Percentiles rank a stretch among this genome's conserved stretches.
phyloP scores from a whole-genome alignment of 1,140 invertebrate species.

The Drosophila ananassae region DNA sequence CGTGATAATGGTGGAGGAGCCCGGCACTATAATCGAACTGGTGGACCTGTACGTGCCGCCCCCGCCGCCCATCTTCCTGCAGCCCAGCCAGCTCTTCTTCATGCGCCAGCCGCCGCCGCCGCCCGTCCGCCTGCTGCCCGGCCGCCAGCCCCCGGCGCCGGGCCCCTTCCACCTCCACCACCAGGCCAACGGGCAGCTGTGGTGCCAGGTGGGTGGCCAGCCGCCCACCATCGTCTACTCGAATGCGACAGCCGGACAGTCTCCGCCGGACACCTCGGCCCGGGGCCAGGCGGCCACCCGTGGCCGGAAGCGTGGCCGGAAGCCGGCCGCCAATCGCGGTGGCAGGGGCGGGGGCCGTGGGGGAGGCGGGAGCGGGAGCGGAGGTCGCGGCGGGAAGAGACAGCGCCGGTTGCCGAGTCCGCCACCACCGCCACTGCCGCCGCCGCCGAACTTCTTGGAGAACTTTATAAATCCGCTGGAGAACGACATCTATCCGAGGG shows the following conservation, averaged over 20 bases:
- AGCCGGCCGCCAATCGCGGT: neutral
- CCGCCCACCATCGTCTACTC: neutral
- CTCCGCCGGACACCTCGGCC: neutral
- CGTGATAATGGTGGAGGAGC: neutral
- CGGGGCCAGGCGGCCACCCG: neutral
- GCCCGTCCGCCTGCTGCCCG: neutral
- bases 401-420: neutral
- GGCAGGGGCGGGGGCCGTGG: neutral
- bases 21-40: conserved; percentile 29
- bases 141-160: neutral
- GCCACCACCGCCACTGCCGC: conserved; percentile 11
- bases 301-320: neutral
- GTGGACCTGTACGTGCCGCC: conserved; percentile 33
- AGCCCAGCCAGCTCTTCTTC: neutral
- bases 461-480: conserved; percentile 33
- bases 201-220: neutral
- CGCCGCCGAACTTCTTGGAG: conserved; percentile 18
- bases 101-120: neutral
- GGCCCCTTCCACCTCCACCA: neutral
- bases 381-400: neutral
- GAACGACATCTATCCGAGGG: conserved; percentile 24
- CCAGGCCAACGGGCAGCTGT: neutral
- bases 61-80: neutral
- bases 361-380: neutral
- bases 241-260: neutral